Base-by-base conservation (phyloP, 2,797 vertebrate genomes). In the Pyrocephalus nanus region DNA sequence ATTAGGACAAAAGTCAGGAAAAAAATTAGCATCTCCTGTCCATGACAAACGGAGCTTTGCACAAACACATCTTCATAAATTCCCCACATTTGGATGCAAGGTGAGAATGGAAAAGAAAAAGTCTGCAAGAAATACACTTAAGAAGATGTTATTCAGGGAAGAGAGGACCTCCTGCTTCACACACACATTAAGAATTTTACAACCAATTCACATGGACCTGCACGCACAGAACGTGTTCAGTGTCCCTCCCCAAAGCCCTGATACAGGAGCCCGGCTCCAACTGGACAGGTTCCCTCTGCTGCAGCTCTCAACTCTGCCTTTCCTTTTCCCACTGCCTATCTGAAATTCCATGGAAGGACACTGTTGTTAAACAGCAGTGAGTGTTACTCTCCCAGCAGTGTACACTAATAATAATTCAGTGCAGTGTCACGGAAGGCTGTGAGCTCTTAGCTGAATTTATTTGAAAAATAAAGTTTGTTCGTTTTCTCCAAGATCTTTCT, bases 381-480 rank as follows among this genome's bases (percentile, higher is more conserved):
- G 91, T 47, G 67, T 92, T 94, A 94, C 89, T 94, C 92, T 97
- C 96, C 64, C 96, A 96, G 95, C 94, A 87, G 96, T 60, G 48
- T 62, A 95, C 95, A 95, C 97, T 96, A 94, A 96, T 89, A 97
- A 96, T 91, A 95, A 96, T 95, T 97, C 96, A 80, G 72, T 51
- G 69, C n/a, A 18, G 88, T 96, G 95, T 96, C 97, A 91, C 36
- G 45, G 91, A 96, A 94, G 93, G 90, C 97, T 95, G 77, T 47
- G 75, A 96, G 97, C 92, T 97, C 95, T 95, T 88, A 86, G 91
- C 94, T 94, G 94, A 96, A 97, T 95, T 96, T 96, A 97, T 96
- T 97, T 96, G 96, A 97, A 97, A 97, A 97, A 97, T 95, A 96
- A 97, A 97, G 92, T 96, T 96, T 90, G 91, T 3, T 69, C 89